A percentile compares a stretch with the other conserved stretches of the same genome.
phyloP scores from a whole-genome alignment of 2,888 invertebrate genomes.

The Noctua fimbriata region DNA sequence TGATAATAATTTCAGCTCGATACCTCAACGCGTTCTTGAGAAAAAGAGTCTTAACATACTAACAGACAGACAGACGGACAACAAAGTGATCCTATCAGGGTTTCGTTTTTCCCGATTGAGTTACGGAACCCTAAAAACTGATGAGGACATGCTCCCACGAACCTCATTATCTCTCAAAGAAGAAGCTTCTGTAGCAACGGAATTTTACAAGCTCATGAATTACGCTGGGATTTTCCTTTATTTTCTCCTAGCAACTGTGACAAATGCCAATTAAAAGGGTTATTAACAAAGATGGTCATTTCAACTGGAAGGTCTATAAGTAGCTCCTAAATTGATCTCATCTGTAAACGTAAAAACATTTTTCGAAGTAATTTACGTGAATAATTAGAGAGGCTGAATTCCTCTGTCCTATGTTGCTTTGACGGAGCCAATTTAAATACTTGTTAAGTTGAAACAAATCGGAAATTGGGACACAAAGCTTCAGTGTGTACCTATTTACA shows the following conservation, averaged over 20 bases:
- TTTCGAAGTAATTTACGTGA: slow-evolving; percentile 30
- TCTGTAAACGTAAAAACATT: slow-evolving; percentile 33
- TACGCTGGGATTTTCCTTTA: neutral
- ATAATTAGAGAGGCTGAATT: slow-evolving; percentile 6
- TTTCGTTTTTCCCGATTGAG: no score
- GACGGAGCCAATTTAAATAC: slow-evolving; percentile 25
- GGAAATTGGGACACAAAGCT: slow-evolving; percentile 24
- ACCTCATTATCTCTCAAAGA: neutral
- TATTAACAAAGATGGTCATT: slow-evolving; percentile 21
- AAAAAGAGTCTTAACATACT: no score
- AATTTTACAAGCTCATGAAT: slow-evolving; percentile 4
- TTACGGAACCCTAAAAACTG: no score
- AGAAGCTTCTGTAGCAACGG: no score
- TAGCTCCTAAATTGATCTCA: slow-evolving; percentile 8
- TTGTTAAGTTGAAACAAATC: slow-evolving; percentile 4
- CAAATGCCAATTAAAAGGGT: slow-evolving; percentile 22
- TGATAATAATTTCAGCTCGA: no score
- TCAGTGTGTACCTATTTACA: neutral
- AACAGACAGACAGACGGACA: no score
- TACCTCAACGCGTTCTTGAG: no score
- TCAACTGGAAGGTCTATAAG: slow-evolving; percentile 2
- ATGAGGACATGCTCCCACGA: neutral
- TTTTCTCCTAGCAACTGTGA: slow-evolving; percentile 2
- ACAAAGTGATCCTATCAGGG: no score
- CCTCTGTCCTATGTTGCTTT: neutral